A percentile compares a stretch with the other conserved stretches of the same genome.
Evolutionary conservation across 2,888 invertebrate species (phyloP).

Genomic region (Muschampia plurimacula): DNA sequence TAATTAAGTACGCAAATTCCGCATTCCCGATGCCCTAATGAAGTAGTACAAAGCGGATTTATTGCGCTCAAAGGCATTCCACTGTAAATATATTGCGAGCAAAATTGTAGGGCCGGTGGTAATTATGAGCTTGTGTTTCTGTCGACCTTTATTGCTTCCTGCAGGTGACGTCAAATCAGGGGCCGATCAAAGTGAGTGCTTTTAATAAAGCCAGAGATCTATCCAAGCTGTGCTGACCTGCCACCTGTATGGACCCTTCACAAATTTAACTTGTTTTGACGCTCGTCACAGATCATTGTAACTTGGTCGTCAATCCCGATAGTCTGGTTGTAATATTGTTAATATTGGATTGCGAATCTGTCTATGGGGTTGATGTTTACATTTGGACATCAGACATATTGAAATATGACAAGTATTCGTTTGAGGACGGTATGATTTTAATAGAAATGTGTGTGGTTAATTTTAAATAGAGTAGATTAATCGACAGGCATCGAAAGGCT

Average conservation of each 20-base stretch:
- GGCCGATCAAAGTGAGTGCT: conserved; percentile 79
- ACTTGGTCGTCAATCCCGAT: conserved; percentile 45
- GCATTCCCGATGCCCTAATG: conserved; percentile 60
- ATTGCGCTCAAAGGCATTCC: conserved; percentile 69
- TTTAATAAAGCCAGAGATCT: conserved; percentile 72
- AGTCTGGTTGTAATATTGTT: conserved; percentile 51
- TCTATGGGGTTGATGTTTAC: conserved; percentile 21
- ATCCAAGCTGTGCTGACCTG: conserved; percentile 40
- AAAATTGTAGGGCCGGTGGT: conserved; percentile 61
- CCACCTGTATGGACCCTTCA: conserved; percentile 38
- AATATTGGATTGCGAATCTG: conserved; percentile 49
- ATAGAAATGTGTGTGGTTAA: background rate
- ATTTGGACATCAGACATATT: conserved; percentile 22
- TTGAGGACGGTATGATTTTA: background rate
- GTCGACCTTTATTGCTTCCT: conserved; percentile 73
- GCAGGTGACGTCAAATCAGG: conserved; percentile 77
- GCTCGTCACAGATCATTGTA: conserved; percentile 39
- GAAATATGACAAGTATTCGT: conserved; percentile 6
- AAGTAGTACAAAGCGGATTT: conserved; percentile 66
- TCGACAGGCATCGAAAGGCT: background rate
- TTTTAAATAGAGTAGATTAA: background rate
- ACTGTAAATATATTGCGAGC: conserved; percentile 69
- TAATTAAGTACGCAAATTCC: conserved; percentile 55
- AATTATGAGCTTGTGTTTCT: conserved; percentile 70
- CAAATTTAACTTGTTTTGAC: conserved; percentile 38